These are phyloP conservation scores for Philhelius pedissequus DNA, from an alignment of 2,888 invertebrate genomes.

Conservation along the genomic window DNA sequence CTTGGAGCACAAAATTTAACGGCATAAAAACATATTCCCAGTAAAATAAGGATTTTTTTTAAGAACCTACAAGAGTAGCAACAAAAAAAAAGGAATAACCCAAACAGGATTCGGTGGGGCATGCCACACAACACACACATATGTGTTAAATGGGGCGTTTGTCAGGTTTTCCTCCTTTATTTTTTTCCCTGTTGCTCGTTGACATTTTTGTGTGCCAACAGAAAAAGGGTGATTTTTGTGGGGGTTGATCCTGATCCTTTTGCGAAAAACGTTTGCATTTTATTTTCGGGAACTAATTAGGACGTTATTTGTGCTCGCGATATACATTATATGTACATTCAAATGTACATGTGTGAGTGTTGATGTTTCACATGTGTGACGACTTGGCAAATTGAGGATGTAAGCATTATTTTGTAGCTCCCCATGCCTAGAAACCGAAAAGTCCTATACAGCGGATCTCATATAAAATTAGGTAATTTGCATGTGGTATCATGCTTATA, in stretches of 20 bases:
- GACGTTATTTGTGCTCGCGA: constrained; percentile 61
- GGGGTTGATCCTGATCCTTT: constrained; percentile 11
- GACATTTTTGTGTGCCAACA: constrained; percentile 52
- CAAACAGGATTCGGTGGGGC: constrained; percentile 48
- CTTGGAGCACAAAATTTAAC: constrained; percentile 58
- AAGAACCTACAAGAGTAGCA: background rate
- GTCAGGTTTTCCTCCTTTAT: constrained; percentile 66
- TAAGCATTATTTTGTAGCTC: constrained; percentile 33
- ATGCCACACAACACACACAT: constrained; percentile 54
- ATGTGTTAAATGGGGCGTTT: constrained; percentile 71
- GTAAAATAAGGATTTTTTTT: constrained; percentile 24
- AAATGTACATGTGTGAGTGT: constrained; percentile 3
- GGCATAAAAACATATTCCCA: constrained; percentile 51
- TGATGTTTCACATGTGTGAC: constrained; percentile 60
- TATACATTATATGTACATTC: background rate
- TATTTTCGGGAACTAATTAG: constrained; percentile 68
- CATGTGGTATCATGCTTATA: constrained; percentile 30
- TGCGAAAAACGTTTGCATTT: constrained; percentile 64
- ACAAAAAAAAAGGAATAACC: constrained; percentile 10
- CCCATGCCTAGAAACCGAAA: background rate
- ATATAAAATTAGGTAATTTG: constrained; percentile 20
- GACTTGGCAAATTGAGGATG: constrained; percentile 63
- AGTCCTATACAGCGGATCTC: background rate
- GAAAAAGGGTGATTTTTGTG: constrained; percentile 1
- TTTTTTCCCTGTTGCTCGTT: constrained; percentile 48